Percentiles rank a stretch among this genome's conserved stretches.
Conservation (phyloP, 2,888 invertebrate genomes). For the Marasmarcha lunaedactyla region DNA sequence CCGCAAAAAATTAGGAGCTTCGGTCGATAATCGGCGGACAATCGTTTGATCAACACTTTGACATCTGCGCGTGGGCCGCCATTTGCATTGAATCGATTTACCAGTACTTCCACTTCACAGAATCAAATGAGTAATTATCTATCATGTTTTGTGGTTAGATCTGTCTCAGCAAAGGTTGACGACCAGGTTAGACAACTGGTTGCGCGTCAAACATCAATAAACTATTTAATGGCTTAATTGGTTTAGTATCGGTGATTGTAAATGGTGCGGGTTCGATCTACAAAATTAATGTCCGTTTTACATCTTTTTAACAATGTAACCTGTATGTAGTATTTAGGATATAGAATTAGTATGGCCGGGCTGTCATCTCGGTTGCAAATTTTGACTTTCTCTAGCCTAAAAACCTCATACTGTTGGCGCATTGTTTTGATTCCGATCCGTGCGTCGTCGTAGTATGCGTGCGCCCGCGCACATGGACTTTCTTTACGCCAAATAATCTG, state of each 20-base stretch:
- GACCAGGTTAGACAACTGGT: conserved; percentile 18
- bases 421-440: conserved; percentile 37
- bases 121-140: conserved; percentile 16
- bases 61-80: conserved; percentile 36
- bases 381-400: conserved; percentile 68
- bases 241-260: background rate
- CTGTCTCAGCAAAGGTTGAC: conserved; percentile 28
- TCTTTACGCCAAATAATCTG: background rate
- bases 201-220: conserved; percentile 1
- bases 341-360: conserved; percentile 31
- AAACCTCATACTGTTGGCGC: conserved; percentile 55
- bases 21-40: conserved; percentile 23
- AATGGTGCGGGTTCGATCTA: background rate
- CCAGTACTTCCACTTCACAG: conserved; percentile 29
- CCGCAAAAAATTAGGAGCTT: conserved; percentile 3
- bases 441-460: background rate
- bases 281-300: conserved; percentile 3
- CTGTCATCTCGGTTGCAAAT: conserved; percentile 47
- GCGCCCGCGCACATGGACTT: background rate
- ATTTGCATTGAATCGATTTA: conserved; percentile 63
- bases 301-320: conserved; percentile 2
- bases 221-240: background rate
- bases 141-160: background rate
- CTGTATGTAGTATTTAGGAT: conserved; percentile 19
- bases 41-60: conserved; percentile 55